phyloP scores from a whole-genome alignment of 2,797 vertebrate species.

The Characodon lateralis region DNA sequence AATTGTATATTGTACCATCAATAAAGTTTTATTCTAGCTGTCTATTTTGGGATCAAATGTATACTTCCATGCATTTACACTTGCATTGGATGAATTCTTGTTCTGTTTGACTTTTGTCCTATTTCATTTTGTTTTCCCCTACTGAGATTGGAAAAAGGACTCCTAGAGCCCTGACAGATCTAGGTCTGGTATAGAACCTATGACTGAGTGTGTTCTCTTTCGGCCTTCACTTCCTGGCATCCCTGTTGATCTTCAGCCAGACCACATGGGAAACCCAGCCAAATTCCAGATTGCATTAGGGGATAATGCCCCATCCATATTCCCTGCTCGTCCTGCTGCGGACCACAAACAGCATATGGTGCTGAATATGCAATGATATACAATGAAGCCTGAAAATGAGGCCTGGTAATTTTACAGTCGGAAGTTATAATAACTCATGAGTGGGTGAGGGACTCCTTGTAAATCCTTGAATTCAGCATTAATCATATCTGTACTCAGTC shows the following conservation, averaged over 20 bases:
- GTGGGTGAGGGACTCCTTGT: conserved; percentile 1
- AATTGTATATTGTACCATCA: neutral
- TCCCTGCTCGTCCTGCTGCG: conserved; percentile 47
- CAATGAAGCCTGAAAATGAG: conserved; percentile 20
- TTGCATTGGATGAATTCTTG: neutral
- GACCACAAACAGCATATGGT: conserved; percentile 50
- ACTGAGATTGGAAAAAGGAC: neutral
- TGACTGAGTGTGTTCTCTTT: conserved; percentile 16
- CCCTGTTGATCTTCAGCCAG: conserved; percentile 40
- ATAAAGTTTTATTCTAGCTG: neutral
- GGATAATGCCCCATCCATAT: conserved; percentile 39
- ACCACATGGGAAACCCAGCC: conserved; percentile 31
- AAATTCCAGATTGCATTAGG: conserved; percentile 39
- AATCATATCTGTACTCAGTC: conserved; percentile 19
- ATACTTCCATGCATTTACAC: neutral
- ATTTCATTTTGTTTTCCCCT: neutral
- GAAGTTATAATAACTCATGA: conserved; percentile 1
- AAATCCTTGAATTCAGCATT: conserved; percentile 13
- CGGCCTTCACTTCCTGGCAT: conserved; percentile 29
- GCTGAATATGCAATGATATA: conserved; percentile 52
- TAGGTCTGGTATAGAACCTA: neutral
- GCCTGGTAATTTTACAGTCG: conserved; percentile 13
- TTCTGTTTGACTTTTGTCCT: neutral
- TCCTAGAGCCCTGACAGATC: neutral
- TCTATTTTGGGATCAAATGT: neutral